Percentiles rank a stretch among this genome's conserved stretches.
Evolutionary conservation across 1,140 invertebrate species (phyloP).

Genomic region (Maconellicoccus hirsutus): DNA sequence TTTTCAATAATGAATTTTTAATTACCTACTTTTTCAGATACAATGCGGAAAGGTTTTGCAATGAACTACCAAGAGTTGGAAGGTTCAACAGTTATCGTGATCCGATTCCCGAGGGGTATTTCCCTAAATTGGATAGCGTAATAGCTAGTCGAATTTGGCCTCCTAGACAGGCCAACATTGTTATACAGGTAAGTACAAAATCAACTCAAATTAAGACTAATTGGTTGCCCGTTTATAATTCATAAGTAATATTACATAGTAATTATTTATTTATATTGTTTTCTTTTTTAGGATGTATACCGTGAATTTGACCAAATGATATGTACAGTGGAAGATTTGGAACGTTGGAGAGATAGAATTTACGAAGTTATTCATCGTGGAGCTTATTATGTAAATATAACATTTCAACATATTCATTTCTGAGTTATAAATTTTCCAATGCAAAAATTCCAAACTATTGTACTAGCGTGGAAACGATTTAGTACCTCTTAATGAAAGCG

Average conservation of each 20-base stretch:
- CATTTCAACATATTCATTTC: too few relatives aligned
- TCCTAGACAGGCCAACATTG: constrained; percentile 44
- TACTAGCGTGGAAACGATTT: background rate
- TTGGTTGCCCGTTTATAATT: too few relatives aligned
- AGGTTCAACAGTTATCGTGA: constrained; percentile 47
- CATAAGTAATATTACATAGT: too few relatives aligned
- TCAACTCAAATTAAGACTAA: too few relatives aligned
- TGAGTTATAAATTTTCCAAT: too few relatives aligned
- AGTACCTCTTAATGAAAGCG: constrained; percentile 46
- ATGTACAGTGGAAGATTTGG: constrained; percentile 53
- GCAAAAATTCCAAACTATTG: background rate
- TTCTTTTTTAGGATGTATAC: constrained; percentile 42
- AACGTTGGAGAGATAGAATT: constrained; percentile 62
- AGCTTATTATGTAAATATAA: constrained; percentile 34
- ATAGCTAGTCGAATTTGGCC: constrained; percentile 52
- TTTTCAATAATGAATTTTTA: background rate
- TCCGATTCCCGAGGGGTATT: constrained; percentile 54
- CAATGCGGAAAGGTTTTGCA: constrained; percentile 54
- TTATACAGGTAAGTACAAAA: constrained; percentile 34
- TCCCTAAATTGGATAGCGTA: constrained; percentile 55
- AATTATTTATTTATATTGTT: too few relatives aligned
- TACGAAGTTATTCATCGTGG: constrained; percentile 59
- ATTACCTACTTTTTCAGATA: constrained; percentile 39
- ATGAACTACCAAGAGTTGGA: constrained; percentile 43
- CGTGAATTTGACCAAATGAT: constrained; percentile 51